These are phyloP conservation scores for Habropoda laboriosa DNA, from an alignment of 1,140 invertebrate species.

Conservation along the genomic window DNA sequence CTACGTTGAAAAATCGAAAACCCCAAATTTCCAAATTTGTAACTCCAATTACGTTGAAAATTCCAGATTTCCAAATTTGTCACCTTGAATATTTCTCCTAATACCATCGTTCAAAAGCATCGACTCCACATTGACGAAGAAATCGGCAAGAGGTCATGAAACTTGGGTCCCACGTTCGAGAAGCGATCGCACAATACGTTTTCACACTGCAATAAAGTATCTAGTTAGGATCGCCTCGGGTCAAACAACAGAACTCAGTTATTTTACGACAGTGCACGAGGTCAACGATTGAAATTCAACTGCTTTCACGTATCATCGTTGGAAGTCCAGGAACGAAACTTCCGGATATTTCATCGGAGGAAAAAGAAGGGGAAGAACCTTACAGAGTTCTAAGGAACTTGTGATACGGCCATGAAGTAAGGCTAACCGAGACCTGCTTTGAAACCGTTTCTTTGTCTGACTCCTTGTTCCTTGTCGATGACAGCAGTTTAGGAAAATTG, in stretches of 20 bases:
- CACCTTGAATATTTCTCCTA: too few relatives aligned
- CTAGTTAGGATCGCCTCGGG: background rate
- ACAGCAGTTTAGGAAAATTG: background rate
- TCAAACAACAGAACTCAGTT: constrained; percentile 2
- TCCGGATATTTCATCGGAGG: constrained; percentile 42
- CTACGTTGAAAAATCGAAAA: too few relatives aligned
- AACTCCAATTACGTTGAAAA: too few relatives aligned
- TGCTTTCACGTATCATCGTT: constrained; percentile 24
- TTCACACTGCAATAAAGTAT: background rate
- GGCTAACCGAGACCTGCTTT: background rate
- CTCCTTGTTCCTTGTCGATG: constrained; percentile 21
- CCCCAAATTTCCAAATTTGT: too few relatives aligned
- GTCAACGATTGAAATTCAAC: constrained; percentile 36
- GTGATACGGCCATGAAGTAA: constrained; percentile 48
- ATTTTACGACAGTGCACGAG: constrained; percentile 8
- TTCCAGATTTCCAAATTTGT: too few relatives aligned
- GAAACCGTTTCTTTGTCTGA: constrained; percentile 26
- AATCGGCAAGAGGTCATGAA: background rate
- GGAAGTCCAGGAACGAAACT: constrained; percentile 37
- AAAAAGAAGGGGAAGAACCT: constrained; percentile 28
- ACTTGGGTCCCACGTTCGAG: background rate
- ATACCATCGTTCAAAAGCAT: background rate
- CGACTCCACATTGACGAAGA: background rate
- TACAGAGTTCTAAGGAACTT: constrained; percentile 38
- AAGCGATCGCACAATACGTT: background rate